These are phyloP conservation scores for Phrynocephalus versicolor DNA, from an alignment of 2,113 vertebrate species.

Conservation along the genomic window DNA sequence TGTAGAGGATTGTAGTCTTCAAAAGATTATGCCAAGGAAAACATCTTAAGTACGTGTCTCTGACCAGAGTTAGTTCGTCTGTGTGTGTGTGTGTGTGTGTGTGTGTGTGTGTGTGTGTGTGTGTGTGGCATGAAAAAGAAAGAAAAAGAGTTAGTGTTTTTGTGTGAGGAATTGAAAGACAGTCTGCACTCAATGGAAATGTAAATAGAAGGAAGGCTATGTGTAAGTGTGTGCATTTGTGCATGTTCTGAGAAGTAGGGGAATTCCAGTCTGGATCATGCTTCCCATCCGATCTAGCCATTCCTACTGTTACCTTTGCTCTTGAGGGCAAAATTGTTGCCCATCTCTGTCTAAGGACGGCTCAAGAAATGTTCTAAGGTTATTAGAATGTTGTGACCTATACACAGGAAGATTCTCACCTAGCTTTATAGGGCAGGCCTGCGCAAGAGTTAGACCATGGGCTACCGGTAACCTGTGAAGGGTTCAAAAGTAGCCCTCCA, in stretches of 20 bases:
- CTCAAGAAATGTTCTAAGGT: neutral
- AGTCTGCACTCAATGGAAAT: too few relatives aligned
- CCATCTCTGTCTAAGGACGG: neutral
- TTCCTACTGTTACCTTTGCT: too few relatives aligned
- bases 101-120: neutral
- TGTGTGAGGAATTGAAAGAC: too few relatives aligned
- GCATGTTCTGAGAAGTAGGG: neutral
- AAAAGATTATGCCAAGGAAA: too few relatives aligned
- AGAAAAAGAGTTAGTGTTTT: neutral
- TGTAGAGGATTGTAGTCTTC: too few relatives aligned
- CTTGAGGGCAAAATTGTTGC: too few relatives aligned
- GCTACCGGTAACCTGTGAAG: too few relatives aligned
- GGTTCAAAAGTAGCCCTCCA: too few relatives aligned
- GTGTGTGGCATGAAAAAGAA: neutral
- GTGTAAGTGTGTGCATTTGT: neutral
- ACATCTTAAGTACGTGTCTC: neutral
- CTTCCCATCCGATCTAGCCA: neutral
- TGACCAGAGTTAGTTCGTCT: too few relatives aligned
- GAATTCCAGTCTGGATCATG: neutral
- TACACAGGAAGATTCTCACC: neutral
- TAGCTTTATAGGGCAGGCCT: too few relatives aligned
- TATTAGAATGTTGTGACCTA: neutral
- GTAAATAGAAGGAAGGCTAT: neutral
- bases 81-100: neutral
- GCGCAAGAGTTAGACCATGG: too few relatives aligned